Evolutionary conservation across 2,113 vertebrate genomes (phyloP).

Genomic region (Pseudopipra pipra): DNA sequence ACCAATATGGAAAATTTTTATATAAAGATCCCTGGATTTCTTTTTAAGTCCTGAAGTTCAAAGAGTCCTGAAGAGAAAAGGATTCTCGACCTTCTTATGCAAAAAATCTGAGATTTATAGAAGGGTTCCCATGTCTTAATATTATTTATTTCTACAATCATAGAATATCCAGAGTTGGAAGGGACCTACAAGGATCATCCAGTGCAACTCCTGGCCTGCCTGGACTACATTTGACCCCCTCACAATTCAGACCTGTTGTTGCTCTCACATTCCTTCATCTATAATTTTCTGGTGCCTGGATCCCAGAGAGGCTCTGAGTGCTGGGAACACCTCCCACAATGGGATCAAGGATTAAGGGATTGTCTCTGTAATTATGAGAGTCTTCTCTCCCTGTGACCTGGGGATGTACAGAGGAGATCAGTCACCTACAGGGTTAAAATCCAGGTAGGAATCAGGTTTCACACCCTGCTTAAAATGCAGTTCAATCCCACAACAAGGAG

Average conservation of each 20-base stretch:
- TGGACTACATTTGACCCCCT: accelerated
- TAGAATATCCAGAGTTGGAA: background rate
- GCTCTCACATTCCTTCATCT: background rate
- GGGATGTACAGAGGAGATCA: background rate
- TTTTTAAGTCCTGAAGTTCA: background rate
- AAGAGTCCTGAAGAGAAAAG: background rate
- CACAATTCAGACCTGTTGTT: background rate
- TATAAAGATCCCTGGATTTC: background rate
- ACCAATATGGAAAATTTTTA: background rate
- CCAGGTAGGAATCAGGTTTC: background rate
- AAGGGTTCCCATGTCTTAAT: background rate
- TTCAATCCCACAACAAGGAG: background rate
- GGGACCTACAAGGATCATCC: background rate
- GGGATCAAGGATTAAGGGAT: background rate
- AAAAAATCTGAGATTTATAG: background rate
- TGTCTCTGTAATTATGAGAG: background rate
- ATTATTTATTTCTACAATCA: accelerated
- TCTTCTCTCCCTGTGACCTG: background rate
- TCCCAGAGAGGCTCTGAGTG: background rate
- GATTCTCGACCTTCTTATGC: background rate
- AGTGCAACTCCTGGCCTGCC: accelerated
- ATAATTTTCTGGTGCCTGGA: background rate
- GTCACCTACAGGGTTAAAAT: background rate
- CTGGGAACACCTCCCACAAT: background rate
- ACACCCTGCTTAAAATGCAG: background rate